Evolutionary conservation across 2,113 vertebrate species (phyloP).

Genomic region (Erythrolamprus reginae): DNA sequence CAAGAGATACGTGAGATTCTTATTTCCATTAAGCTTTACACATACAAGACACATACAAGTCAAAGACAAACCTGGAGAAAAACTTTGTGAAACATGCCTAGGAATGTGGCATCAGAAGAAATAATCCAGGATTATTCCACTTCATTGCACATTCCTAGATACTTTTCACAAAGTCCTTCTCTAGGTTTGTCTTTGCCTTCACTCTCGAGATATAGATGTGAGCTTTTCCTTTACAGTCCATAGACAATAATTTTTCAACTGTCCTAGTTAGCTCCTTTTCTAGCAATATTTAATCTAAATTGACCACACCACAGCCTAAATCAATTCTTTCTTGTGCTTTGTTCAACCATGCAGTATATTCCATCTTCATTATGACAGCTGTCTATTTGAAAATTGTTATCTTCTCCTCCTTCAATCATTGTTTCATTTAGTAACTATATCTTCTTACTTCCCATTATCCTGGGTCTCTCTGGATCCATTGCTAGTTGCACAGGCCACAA

Average conservation of each 20-base stretch:
- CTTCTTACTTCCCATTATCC: neutral
- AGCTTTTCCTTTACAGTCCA: neutral
- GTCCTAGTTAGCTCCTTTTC: neutral
- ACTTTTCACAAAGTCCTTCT: neutral
- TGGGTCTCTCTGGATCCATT: too few relatives aligned
- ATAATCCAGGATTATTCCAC: too few relatives aligned
- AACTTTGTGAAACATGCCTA: neutral
- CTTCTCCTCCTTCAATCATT: constrained; percentile 1
- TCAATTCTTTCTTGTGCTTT: constrained; percentile 17
- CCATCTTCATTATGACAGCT: constrained; percentile 19
- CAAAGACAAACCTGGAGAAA: neutral
- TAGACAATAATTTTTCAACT: neutral
- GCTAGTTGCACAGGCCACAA: too few relatives aligned
- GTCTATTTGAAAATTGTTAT: constrained; percentile 11
- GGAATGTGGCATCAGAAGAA: neutral
- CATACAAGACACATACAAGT: neutral
- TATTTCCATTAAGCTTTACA: neutral
- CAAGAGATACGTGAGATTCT: neutral
- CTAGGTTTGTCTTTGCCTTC: neutral
- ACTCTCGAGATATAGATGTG: neutral
- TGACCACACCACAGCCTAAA: constrained; percentile 1
- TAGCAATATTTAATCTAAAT: constrained; percentile 25
- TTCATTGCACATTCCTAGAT: neutral
- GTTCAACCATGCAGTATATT: neutral
- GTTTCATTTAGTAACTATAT: neutral